phyloP scores from a whole-genome alignment of 2,797 vertebrate species.

The Ibycter americanus region DNA sequence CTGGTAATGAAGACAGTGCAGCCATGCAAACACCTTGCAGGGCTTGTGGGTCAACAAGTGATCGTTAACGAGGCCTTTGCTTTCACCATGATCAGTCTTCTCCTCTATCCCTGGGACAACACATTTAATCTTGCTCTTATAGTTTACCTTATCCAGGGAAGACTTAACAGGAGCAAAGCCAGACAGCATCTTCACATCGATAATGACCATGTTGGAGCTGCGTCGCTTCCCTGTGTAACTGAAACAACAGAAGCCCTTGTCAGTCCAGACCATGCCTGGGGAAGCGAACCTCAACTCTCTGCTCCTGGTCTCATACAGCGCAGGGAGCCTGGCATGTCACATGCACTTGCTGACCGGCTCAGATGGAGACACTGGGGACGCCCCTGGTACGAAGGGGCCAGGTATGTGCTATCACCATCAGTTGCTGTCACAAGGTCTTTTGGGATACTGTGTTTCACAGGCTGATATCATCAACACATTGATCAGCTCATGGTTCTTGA shows the following conservation, averaged over 20 bases:
- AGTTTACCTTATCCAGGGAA: constrained; percentile 65
- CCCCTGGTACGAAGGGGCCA: neutral
- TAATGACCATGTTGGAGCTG: constrained; percentile 68
- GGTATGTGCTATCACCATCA: neutral
- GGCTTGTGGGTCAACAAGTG: neutral
- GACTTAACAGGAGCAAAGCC: constrained; percentile 63
- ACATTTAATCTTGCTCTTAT: neutral
- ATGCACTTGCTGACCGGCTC: neutral
- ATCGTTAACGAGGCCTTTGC: neutral
- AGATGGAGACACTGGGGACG: neutral
- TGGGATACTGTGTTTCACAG: neutral
- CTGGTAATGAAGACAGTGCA: neutral
- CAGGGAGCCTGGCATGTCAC: neutral
- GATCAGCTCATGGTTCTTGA: neutral
- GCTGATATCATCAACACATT: neutral
- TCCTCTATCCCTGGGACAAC: neutral
- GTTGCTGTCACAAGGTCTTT: neutral
- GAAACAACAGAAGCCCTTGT: neutral
- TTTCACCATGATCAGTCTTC: neutral
- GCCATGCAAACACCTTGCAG: rapidly evolving
- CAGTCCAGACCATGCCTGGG: neutral
- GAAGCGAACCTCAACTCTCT: neutral
- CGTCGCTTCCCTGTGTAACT: constrained; percentile 62
- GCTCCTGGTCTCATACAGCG: neutral
- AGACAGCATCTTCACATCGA: constrained; percentile 75